Evolutionary conservation across 2,888 invertebrate genomes (phyloP).

Genomic region (Phymatocera aterrima): DNA sequence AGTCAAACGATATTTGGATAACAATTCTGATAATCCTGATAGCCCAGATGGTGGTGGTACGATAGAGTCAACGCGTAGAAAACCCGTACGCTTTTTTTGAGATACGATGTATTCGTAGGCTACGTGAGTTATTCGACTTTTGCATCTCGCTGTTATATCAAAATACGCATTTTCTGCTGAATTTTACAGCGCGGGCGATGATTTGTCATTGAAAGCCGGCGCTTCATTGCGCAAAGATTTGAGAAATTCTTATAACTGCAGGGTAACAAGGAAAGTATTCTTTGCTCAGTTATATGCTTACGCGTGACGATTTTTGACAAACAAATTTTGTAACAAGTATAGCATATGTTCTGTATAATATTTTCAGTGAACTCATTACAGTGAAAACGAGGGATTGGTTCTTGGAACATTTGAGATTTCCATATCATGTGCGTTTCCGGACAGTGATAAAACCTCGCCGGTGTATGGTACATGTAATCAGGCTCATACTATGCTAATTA

Average conservation of each 20-base stretch:
- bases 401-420: background rate
- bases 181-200: background rate
- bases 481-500: background rate
- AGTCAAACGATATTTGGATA: background rate
- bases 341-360: no score
- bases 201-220: background rate
- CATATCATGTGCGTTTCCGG: background rate
- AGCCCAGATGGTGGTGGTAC: background rate
- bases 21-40: slow-evolving; percentile 8
- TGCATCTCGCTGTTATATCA: background rate
- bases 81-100: background rate
- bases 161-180: background rate
- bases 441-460: background rate
- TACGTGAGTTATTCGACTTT: background rate
- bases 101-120: background rate
- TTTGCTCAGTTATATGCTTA: no score
- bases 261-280: no score
- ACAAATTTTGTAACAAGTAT: no score
- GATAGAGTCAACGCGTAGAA: background rate
- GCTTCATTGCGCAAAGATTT: background rate
- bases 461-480: background rate
- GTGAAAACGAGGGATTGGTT: background rate
- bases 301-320: no score
- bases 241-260: background rate
- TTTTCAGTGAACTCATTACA: background rate